Percentiles rank a stretch among this genome's conserved stretches.
phyloP scores from a whole-genome alignment of 2,888 invertebrate species.

The Acronicta aceris region DNA sequence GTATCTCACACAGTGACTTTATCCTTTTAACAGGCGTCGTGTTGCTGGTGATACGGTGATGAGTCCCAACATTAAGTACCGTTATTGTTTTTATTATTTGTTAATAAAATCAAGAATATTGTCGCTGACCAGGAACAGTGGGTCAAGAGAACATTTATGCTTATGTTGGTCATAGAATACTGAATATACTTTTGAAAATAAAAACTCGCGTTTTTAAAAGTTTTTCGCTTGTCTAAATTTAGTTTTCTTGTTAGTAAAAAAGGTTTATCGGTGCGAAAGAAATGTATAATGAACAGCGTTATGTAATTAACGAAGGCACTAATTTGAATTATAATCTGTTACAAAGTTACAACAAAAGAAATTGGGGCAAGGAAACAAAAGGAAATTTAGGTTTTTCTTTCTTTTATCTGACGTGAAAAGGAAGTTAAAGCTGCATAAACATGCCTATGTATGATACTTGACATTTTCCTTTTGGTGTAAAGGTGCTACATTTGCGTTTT shows the following conservation, averaged over 20 bases:
- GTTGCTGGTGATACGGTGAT: slow-evolving; percentile 15
- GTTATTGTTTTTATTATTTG: background rate
- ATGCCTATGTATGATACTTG: slow-evolving; percentile 12
- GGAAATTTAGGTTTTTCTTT: slow-evolving; percentile 23
- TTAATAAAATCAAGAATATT: no score
- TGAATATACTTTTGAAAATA: background rate
- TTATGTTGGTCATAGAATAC: background rate
- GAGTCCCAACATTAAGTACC: slow-evolving; percentile 8
- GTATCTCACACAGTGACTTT: slow-evolving; percentile 23
- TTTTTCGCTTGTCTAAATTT: background rate
- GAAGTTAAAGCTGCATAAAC: slow-evolving; percentile 15
- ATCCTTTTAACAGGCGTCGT: slow-evolving; percentile 8
- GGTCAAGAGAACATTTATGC: no score
- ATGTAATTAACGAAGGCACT: slow-evolving; percentile 18
- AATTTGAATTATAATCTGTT: slow-evolving; percentile 22
- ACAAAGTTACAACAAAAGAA: slow-evolving; percentile 8
- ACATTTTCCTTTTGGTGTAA: slow-evolving; percentile 12
- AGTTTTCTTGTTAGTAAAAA: background rate
- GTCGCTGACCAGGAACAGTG: background rate
- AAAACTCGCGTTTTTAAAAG: background rate
- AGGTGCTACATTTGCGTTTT: slow-evolving; percentile 1
- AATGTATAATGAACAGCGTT: slow-evolving; percentile 11
- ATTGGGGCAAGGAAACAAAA: slow-evolving; percentile 12
- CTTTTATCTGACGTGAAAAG: slow-evolving; percentile 22
- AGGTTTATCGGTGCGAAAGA: slow-evolving; percentile 13